A percentile compares a stretch with the other conserved stretches of the same genome.
Evolutionary conservation across 2,797 vertebrate species (phyloP).

Genomic region (Babyrousa celebensis): DNA sequence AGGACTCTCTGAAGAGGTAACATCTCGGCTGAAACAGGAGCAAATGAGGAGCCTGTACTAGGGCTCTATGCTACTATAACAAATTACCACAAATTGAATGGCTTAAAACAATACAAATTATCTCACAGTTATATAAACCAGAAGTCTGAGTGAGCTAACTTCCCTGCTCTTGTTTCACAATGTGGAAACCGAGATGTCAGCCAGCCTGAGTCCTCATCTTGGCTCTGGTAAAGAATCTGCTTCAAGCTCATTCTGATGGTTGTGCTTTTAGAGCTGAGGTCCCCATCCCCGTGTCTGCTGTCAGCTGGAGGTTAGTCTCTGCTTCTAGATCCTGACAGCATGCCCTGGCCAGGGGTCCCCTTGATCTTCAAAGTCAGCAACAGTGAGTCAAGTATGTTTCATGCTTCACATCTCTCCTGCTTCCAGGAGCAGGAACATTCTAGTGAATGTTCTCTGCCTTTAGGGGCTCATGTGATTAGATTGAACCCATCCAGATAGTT

Average conservation of each 20-base stretch:
- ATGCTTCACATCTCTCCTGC: background rate
- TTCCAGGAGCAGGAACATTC: background rate
- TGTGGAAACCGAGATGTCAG: background rate
- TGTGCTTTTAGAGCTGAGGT: background rate
- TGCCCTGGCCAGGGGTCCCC: background rate
- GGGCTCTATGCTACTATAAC: background rate
- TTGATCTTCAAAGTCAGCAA: conserved; percentile 21
- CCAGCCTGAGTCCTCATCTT: background rate
- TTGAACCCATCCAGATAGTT: background rate
- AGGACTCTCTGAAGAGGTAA: background rate
- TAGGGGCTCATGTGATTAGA: background rate
- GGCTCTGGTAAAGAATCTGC: background rate
- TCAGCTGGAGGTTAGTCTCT: background rate
- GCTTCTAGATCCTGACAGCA: background rate
- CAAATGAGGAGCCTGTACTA: background rate
- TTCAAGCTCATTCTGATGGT: background rate
- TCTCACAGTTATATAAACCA: background rate
- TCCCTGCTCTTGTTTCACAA: background rate
- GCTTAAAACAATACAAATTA: conserved; percentile 22
- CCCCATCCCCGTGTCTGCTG: background rate
- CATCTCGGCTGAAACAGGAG: background rate
- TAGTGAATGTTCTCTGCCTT: background rate
- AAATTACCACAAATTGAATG: background rate
- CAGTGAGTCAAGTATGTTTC: background rate
- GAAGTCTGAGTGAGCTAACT: background rate